Percentiles rank a stretch among this genome's conserved stretches.
These are phyloP conservation scores for Acanthurus leucopareius DNA, from an alignment of 2,797 vertebrate genomes.

Conservation along the genomic window DNA sequence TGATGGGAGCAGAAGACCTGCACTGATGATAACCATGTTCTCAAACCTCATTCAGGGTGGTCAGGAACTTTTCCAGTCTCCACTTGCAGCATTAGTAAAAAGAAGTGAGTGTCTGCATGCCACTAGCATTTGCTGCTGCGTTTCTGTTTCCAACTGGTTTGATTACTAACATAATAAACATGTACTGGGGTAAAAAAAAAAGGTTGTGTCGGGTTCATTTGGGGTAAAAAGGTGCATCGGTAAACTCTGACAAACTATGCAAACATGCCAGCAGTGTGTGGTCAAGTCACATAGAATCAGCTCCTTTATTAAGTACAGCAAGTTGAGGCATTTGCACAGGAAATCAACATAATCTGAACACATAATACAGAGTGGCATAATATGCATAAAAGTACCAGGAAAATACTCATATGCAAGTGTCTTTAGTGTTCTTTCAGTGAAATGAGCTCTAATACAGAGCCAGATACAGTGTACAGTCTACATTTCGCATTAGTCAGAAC, in stretches of 20 bases:
- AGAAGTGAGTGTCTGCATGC: conserved; percentile 51
- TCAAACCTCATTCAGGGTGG: neutral
- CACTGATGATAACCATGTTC: neutral
- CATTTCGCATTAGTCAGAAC: conserved; percentile 82
- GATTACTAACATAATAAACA: conserved; percentile 82
- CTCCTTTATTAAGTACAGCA: conserved; percentile 93
- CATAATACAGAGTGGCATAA: conserved; percentile 88
- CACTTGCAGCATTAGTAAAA: conserved; percentile 23
- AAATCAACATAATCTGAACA: conserved; percentile 86
- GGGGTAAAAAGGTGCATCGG: neutral
- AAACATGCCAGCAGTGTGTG: conserved; percentile 45
- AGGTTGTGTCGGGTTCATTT: conserved; percentile 18
- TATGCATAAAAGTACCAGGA: conserved; percentile 91
- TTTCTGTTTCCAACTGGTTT: conserved; percentile 71
- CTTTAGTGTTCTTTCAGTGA: conserved; percentile 88
- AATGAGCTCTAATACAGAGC: conserved; percentile 83
- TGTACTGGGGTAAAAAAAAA: conserved; percentile 39
- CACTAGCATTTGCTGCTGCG: conserved; percentile 44
- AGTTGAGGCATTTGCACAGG: conserved; percentile 90
- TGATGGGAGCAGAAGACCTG: neutral
- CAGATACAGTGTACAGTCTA: conserved; percentile 89
- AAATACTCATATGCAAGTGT: conserved; percentile 88
- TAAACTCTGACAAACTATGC: conserved; percentile 28
- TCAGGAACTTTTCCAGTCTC: conserved; percentile 1
- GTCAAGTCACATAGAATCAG: conserved; percentile 87